Evolutionary conservation across 2,113 vertebrate genomes (phyloP), one percentile per base, ranked within the genome.

Genomic region (Catharus bicknelli): DNA sequence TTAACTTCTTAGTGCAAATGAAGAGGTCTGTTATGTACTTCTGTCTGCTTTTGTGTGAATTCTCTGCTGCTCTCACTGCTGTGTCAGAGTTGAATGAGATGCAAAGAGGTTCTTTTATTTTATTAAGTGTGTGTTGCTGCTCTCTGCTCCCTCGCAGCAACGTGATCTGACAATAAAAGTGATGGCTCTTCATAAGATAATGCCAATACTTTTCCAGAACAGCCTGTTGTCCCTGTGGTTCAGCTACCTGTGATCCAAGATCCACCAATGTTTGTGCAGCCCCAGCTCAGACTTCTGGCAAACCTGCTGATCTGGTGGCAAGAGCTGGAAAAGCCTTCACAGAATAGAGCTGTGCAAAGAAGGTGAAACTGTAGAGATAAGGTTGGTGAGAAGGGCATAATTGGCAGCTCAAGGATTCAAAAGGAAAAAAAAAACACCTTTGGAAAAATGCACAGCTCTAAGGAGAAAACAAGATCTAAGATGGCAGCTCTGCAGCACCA

Each of bases 31-130:
- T 74, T 90, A 47, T 5, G 19, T 80, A 17, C 72, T 91, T 83
- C 36, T 67, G 1, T 42, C 72, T 88, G 79, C 86, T 74, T 92
- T 92, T 93, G 64, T 91, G 61, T 48, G 83, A 86, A 50, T 62
- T 32, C 40, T 91, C 80, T 57, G 75, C 88, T 81, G 55, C 76
- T 75, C 5, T 53, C 32, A 5, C 63, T 51, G 69, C 75, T 68
- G 59, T 86, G 89, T 74, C 88, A 74, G 72, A 88, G 79, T 63
- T 88, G 95, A 95, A 83, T n/a, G 72, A 93, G 88, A 91, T 88
- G 90, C 90, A 67, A 80, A 94, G 85, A 94, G 34, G 54, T 63
- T 12, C 78, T 93, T 90, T 90, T 81, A 76, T 85, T 82, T 90
- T 86, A 64, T 64, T 54, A 86, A 90, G 84, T 26, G 62, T 42